Conservation (phyloP, 1,140 invertebrate species). For the Calliopsis andreniformis region DNA sequence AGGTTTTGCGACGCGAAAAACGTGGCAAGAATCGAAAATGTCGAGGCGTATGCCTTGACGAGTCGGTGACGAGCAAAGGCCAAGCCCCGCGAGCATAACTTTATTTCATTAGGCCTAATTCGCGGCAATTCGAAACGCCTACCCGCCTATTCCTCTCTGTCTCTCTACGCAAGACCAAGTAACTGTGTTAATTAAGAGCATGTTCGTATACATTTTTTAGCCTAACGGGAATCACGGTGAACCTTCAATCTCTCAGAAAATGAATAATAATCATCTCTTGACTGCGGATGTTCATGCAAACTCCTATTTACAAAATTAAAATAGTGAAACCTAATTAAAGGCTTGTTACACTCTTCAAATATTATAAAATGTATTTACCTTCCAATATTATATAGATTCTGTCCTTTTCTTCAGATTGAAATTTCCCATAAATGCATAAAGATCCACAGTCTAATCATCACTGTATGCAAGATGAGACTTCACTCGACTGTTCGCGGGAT, state of each 20-base stretch:
- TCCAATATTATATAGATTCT: too few species aligned
- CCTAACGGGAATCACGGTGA: conserved; percentile 44
- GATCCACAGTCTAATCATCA: not conserved
- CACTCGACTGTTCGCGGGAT: not conserved
- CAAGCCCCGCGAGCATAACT: conserved; percentile 52
- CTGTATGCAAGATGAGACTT: not conserved
- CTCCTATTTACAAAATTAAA: too few species aligned
- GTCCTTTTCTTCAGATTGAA: too few species aligned
- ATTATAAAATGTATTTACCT: too few species aligned
- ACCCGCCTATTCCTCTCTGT: conserved; percentile 55
- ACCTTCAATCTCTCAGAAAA: too few species aligned
- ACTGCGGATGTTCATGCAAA: too few species aligned
- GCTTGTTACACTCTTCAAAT: too few species aligned
- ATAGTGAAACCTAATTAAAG: too few species aligned
- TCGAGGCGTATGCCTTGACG: not conserved
- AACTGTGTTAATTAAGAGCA: conserved; percentile 44
- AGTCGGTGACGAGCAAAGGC: conserved; percentile 31
- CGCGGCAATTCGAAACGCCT: conserved; percentile 67
- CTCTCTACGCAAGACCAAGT: conserved; percentile 43
- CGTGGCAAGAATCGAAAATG: conserved; percentile 29
- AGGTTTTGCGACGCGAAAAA: not conserved
- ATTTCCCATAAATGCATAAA: not conserved
- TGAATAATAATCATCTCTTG: too few species aligned
- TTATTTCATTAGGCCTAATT: conserved; percentile 70
- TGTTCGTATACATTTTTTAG: conserved; percentile 8